Conservation (phyloP, 35 echinoderm and acorn worm genomes). For the Hemicentrotus pulcherrimus region DNA sequence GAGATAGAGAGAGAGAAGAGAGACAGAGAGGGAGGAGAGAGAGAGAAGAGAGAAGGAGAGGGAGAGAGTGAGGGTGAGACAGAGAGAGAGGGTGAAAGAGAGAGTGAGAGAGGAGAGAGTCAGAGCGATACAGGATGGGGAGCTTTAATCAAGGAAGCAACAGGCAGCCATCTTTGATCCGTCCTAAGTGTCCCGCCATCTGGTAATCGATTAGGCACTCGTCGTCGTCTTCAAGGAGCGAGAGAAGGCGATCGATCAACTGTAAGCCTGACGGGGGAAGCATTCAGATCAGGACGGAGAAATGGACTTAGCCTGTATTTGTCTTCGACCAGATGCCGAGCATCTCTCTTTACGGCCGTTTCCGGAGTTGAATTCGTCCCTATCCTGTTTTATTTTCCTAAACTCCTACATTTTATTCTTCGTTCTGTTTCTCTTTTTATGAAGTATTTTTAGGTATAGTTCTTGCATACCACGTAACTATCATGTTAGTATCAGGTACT, state of each 20-base stretch:
- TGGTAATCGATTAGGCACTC: slow-evolving; percentile 16
- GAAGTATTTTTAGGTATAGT: background rate
- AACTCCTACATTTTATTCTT: background rate
- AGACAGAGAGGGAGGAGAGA: no score
- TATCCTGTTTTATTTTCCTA: background rate
- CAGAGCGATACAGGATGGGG: no score
- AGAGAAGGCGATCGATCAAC: slow-evolving; percentile 8
- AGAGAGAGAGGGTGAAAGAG: no score
- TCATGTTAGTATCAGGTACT: no score
- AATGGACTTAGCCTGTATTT: background rate
- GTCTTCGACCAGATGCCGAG: background rate
- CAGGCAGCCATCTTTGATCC: background rate
- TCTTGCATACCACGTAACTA: no score
- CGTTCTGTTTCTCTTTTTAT: background rate
- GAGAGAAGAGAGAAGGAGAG: background rate
- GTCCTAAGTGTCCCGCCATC: background rate
- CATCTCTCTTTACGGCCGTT: background rate
- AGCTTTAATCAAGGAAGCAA: slow-evolving; percentile 5
- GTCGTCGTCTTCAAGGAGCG: background rate
- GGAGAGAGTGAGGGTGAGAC: no score
- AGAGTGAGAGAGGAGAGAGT: background rate
- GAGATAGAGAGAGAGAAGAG: background rate
- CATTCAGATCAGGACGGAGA: background rate
- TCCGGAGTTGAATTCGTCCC: background rate
- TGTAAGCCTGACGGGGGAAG: background rate